Base-by-base conservation (phyloP, 2,797 vertebrate genomes). In the Gambusia yucatana region DNA sequence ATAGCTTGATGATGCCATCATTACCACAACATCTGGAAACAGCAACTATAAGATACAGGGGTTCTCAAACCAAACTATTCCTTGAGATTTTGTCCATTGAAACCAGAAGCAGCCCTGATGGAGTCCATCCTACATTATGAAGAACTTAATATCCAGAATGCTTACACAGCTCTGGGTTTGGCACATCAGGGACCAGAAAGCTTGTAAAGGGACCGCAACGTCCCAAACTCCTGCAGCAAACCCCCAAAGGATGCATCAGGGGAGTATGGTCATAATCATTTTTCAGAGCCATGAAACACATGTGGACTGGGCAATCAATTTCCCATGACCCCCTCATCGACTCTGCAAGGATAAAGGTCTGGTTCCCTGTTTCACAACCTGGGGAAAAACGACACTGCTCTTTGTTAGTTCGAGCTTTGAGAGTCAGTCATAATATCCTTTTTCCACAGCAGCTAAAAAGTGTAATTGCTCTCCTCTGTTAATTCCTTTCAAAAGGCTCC, bases 301-400 rank as follows among this genome's bases (percentile, higher is more conserved):
- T 70, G 25, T 70, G 67, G 25, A 70, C 41, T 28, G 67, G 43
- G 43, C 43, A 46, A 70, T 70, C 67, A 70, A 46, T 70, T 70
- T 70, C 43, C 67, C 67, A 70, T 46, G 67, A 46, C 67, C 67
- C 67, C 25, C 41, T 28, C 41, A 70, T 70, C 41, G 13, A 28
- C 13, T 44, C 41, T 70, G 67, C 22, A 69, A 69, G 39, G 41
- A 70, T 44, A 70, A 70, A 28, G 67, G 13, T 46, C n/a, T 13
- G 36, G 65, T 43, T 10, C 22, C 4, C 65, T 46, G 25, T 44
- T 70, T n/a, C 67, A 70, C 67, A 70, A 46, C 67, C 43, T 70
- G 41, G 13, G 67, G 41, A 46, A 70, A 70, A 46, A 44, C 67
- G n/a, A 28, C 43, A n/a, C 67, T 8, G 43, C 13, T 70, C 41